Conservation (phyloP, 2,113 vertebrate species). For the Isurus oxyrinchus region DNA sequence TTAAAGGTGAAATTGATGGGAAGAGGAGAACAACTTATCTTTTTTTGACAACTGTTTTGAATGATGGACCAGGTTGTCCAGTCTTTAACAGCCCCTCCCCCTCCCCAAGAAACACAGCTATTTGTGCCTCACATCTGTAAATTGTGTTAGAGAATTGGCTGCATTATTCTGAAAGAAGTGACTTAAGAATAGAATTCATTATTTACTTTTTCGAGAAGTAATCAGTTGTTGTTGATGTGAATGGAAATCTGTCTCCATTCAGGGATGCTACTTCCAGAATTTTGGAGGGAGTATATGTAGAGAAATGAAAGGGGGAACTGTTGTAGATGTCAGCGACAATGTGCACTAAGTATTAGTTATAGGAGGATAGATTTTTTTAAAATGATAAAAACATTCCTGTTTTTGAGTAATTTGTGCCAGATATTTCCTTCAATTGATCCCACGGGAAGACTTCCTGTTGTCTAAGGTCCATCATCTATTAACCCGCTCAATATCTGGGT, state of each 20-base stretch:
- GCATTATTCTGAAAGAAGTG: neutral
- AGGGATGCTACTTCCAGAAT: too few relatives aligned
- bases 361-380: neutral
- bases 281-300: neutral
- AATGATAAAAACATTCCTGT: neutral
- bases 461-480: neutral
- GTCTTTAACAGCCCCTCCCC: neutral
- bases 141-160: neutral
- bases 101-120: neutral
- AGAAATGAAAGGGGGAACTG: neutral
- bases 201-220: neutral
- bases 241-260: neutral
- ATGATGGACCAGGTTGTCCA: neutral
- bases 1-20: conserved; percentile 6
- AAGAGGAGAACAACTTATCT: neutral
- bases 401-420: neutral
- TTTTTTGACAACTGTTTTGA: neutral
- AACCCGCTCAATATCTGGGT: neutral
- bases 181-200: neutral
- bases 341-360: neutral
- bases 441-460: neutral
- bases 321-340: neutral
- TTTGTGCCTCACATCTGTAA: neutral
- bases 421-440: neutral
- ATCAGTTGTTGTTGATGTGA: neutral